Percentiles rank a stretch among this genome's conserved stretches.
phyloP scores from a whole-genome alignment of 1,140 invertebrate species.

The Oreohelix idahoensis region DNA sequence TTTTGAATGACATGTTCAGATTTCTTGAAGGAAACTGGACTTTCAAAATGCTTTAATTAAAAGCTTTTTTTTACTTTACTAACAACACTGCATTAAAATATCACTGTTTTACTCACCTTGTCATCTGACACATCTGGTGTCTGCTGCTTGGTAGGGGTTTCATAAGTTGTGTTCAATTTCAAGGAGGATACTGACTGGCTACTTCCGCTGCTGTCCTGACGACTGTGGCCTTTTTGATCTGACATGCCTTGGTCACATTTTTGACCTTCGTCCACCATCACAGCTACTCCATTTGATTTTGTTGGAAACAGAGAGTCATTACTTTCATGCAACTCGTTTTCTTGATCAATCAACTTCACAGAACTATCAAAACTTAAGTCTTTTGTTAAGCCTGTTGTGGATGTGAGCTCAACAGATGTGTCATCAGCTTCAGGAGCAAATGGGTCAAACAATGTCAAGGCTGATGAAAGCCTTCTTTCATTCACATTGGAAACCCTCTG shows the following conservation, averaged over 20 bases:
- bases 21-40: no score
- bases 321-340: background rate
- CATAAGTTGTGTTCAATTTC: constrained; percentile 24
- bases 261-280: background rate
- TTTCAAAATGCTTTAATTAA: no score
- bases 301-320: background rate
- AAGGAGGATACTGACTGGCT: constrained; percentile 53
- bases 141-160: background rate
- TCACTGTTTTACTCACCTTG: constrained; percentile 20
- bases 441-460: constrained; percentile 66
- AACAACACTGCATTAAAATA: constrained; percentile 15
- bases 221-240: constrained; percentile 19
- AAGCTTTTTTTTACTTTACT: no score
- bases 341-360: background rate
- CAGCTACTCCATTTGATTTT: background rate
- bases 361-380: background rate
- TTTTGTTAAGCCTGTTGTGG: background rate
- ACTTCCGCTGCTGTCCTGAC: constrained; percentile 29
- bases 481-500: constrained; percentile 67
- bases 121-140: background rate
- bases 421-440: constrained; percentile 45
- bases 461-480: constrained; percentile 63
- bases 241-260: constrained; percentile 1
- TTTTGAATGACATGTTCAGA: no score
- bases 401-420: background rate